A percentile compares a stretch with the other conserved stretches of the same genome.
phyloP scores from a whole-genome alignment of 2,113 vertebrate genomes.

The Podiceps cristatus region DNA sequence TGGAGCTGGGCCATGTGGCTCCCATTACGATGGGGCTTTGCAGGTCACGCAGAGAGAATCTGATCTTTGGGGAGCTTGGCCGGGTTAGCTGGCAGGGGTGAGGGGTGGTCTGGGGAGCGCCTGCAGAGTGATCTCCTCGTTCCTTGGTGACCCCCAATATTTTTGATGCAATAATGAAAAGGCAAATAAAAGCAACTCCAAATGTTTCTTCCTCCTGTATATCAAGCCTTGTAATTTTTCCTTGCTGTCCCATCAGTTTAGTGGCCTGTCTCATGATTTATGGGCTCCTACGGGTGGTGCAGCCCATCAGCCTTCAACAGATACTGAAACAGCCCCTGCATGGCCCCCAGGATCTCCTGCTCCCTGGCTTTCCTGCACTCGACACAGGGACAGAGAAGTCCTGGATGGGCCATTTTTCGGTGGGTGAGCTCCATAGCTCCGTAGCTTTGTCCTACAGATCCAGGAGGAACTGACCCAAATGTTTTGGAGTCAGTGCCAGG shows the following conservation, averaged over 20 bases:
- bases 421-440: background rate
- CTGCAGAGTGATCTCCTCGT: rapidly evolving
- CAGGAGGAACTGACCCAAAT: background rate
- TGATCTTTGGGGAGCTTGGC: background rate
- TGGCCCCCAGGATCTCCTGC: too few relatives aligned
- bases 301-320: background rate
- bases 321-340: background rate
- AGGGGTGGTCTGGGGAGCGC: rapidly evolving
- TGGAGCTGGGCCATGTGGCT: background rate
- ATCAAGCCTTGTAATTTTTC: background rate
- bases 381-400: background rate
- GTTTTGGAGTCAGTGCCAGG: background rate
- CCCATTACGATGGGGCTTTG: background rate
- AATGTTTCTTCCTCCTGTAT: background rate
- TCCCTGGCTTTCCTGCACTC: background rate
- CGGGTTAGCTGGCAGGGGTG: background rate
- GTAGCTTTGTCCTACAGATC: background rate
- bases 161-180: background rate
- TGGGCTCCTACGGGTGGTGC: background rate
- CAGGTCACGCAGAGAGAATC: background rate
- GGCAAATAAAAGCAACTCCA: background rate
- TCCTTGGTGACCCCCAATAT: background rate
- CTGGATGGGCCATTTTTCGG: background rate
- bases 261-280: background rate
- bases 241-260: background rate